These are phyloP conservation scores for Bimastos eiseni DNA, from an alignment of 2,888 invertebrate genomes.

Conservation along the genomic window DNA sequence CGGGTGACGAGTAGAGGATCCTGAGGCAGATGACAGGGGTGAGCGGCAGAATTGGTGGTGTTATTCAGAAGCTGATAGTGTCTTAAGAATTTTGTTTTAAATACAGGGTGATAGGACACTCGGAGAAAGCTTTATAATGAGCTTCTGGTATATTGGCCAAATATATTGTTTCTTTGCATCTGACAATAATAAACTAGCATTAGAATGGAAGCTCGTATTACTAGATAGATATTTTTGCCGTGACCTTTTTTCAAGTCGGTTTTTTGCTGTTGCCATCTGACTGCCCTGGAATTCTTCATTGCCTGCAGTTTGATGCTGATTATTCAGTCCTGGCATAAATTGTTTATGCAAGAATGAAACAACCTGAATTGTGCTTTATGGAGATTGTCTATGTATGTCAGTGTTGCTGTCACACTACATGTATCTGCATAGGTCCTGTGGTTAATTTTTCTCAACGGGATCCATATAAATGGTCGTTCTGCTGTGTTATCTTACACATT, in stretches of 20 bases:
- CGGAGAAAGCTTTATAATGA: background rate
- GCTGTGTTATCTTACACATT: background rate
- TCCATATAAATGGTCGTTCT: background rate
- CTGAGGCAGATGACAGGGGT: too few relatives aligned
- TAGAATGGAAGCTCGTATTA: background rate
- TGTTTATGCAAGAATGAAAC: background rate
- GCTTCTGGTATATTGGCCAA: constrained; percentile 5
- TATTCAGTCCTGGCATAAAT: background rate
- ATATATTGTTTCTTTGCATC: background rate
- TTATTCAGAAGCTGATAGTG: background rate
- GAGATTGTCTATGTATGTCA: too few relatives aligned
- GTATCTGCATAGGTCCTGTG: background rate
- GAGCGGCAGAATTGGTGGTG: too few relatives aligned
- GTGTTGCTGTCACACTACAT: background rate
- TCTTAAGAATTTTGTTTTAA: background rate
- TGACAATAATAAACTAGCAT: background rate
- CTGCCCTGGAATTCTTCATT: background rate
- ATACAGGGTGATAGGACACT: background rate
- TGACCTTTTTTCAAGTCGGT: background rate
- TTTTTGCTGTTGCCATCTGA: background rate
- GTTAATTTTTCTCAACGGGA: background rate
- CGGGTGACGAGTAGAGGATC: too few relatives aligned
- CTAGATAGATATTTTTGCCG: background rate
- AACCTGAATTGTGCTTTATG: background rate
- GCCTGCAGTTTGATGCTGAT: background rate